Percentiles rank a stretch among this genome's conserved stretches.
phyloP scores from a whole-genome alignment of 2,797 vertebrate genomes.

The Rhinogobio ventralis region DNA sequence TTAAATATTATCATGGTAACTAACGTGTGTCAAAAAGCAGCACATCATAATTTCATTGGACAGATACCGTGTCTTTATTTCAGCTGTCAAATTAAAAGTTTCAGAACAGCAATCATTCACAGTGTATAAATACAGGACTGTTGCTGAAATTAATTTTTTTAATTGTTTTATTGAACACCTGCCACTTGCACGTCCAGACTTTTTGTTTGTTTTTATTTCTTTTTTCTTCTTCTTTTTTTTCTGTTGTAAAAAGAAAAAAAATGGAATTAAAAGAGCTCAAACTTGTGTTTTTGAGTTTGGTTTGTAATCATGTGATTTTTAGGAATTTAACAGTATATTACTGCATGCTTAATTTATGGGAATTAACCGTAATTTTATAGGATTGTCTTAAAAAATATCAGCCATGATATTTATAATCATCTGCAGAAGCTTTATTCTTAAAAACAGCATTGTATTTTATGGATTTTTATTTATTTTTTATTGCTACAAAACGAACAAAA shows the following conservation, averaged over 20 bases:
- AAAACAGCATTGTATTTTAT: neutral
- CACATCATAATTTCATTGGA: slow-evolving; percentile 32
- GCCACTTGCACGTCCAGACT: slow-evolving; percentile 55
- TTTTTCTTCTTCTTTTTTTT: slow-evolving; percentile 42
- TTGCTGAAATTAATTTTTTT: slow-evolving; percentile 45
- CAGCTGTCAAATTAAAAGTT: slow-evolving; percentile 22
- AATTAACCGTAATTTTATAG: neutral
- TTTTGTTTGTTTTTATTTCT: slow-evolving; percentile 57
- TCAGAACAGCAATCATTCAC: slow-evolving; percentile 33
- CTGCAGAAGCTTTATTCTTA: neutral
- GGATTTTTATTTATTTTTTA: no score
- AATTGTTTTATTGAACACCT: slow-evolving; percentile 45
- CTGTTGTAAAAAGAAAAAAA: slow-evolving; percentile 55
- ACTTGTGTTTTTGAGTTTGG: slow-evolving; percentile 11
- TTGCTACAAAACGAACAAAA: neutral
- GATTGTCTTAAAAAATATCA: neutral
- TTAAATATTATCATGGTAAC: slow-evolving; percentile 66
- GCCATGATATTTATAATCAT: neutral
- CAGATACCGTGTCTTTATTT: slow-evolving; percentile 34
- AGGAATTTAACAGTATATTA: neutral
- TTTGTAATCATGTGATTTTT: neutral
- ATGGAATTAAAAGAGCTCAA: slow-evolving; percentile 62
- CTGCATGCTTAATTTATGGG: neutral
- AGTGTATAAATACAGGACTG: slow-evolving; percentile 48
- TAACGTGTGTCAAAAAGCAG: slow-evolving; percentile 66